Evolutionary conservation across 2,888 invertebrate species (phyloP), one percentile per base, ranked within the genome.

Genomic region (Lymantria monacha): DNA sequence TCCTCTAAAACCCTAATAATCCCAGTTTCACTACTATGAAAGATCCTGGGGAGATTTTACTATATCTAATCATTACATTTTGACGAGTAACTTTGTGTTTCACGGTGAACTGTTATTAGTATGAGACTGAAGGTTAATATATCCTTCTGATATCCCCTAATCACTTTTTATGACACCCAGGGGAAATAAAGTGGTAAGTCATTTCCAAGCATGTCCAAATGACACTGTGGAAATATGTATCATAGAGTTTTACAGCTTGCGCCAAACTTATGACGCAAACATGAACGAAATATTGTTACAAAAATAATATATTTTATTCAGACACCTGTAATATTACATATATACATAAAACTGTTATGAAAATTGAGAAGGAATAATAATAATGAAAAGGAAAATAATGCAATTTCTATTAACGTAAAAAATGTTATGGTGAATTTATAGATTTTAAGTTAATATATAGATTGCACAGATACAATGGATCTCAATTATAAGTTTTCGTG

Each of bases 21-120:
- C 66, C 54, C 51, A 58, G 53, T 53, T 22, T 22, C 55, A 60
- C 62, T 61, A 65, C 61, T 60, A 44, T 40, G 33, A 49, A 40
- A 41, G 14, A 33, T 22, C 15, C 31, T 37, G 22, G 22, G 22
- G 22, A 22, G 44, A 14, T n/a, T 22, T 47, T 15, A 41, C 36
- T 41, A 49, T 30, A 22, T 41, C 46, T 45, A 14, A 49, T 49
- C 50, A 50, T 46, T 46, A 46, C 8, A 42, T 42, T n/a, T 41
- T 42, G 45, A 49, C 41, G 45, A 45, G 45, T 36, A 42, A 31
- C 36, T 46, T 50, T 44, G 30, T 14, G 38, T 31, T 37, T 50
- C 12, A 11, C 22, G 8, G 30, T 22, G 11, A 50, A 42, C 36
- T 46, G 42, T 46, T 45, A 49, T 45, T 49, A 42, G 45, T 42